Conservation (phyloP, 2,888 invertebrate species). For the Bellardia pandia region DNA sequence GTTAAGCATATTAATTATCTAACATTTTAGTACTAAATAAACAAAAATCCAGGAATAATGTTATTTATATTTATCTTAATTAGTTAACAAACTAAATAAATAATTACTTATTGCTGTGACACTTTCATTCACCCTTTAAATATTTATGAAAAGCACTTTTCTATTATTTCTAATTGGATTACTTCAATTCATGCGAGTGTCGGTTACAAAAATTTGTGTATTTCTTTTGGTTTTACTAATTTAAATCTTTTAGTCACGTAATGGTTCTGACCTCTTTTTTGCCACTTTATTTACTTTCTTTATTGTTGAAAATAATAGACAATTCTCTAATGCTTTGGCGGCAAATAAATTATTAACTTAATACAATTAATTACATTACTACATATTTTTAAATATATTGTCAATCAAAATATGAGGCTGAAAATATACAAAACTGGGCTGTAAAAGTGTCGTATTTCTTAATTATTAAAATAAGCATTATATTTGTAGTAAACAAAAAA, state of each 20-base stretch:
- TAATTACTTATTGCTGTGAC: not conserved
- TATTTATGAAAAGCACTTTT: not conserved
- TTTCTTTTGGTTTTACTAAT: not conserved
- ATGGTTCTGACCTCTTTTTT: constrained; percentile 24
- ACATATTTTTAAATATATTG: not conserved
- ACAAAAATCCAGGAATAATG: too few relatives aligned
- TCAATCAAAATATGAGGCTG: not conserved
- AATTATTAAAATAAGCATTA: constrained; percentile 20
- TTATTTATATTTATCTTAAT: too few relatives aligned
- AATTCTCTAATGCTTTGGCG: not conserved
- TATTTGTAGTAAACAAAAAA: not conserved
- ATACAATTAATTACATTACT: constrained; percentile 36
- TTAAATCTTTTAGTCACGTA: not conserved
- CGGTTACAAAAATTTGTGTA: not conserved
- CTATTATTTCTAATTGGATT: not conserved
- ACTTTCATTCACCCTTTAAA: too few relatives aligned
- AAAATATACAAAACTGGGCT: not conserved
- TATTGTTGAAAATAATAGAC: not conserved
- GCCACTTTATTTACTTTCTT: not conserved
- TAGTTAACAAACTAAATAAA: not conserved
- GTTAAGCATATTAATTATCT: too few relatives aligned
- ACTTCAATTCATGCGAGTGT: not conserved
- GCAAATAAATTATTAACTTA: constrained; percentile 27
- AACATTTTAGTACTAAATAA: too few relatives aligned
- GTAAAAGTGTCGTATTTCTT: constrained; percentile 22